Base-by-base conservation (phyloP, 2,888 invertebrate species). In the Troides helena region DNA sequence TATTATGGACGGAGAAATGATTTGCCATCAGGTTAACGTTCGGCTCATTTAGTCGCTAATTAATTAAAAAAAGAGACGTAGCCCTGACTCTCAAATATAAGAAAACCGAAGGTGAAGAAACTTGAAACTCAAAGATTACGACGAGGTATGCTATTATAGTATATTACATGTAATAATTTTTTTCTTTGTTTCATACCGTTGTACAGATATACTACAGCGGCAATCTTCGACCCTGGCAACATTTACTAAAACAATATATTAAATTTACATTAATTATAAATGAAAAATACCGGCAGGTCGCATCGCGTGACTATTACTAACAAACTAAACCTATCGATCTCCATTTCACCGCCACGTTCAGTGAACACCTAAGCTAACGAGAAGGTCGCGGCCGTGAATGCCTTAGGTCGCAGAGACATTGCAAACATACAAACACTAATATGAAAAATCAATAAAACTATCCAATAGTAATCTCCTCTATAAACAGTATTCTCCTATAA, bases 301-400 rank as follows among this genome's bases (percentile, higher is more conserved):
- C 63, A 39, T 69, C 53, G 69, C 65, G 65, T 69, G 69, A 50
- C 58, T n/a, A 23, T 23, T 43, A n/a, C 30, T 21, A 46, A 23
- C 64, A 39, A 61, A 60, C 60, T 21, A 60, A 64, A 60, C 39
- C 36, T 60, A 69, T 69, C 69, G 65, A 69, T 69, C 65, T 43
- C 30, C 10, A 30, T 14, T 43, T 61, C 56, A 64, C 65, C 60
- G 65, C 65, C 65, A 56, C 60, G 39, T 61, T 65, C 60, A 65
- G 65, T 21, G 56, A 65, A 25, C 59, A 50, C 68, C 68, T 50
- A 56, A 64, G 53, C 36, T 7, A 14, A 63, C 23, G 60, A 60
- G n/a, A 68, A 68, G 68, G 68, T 64, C 68, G 68, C 60, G 68
- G 59, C 68, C 68, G 50, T 68, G 68, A 68, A 64, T 18, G 25